Evolutionary conservation across 1,140 invertebrate species (phyloP).

Genomic region (Leptopilina clavipes): DNA sequence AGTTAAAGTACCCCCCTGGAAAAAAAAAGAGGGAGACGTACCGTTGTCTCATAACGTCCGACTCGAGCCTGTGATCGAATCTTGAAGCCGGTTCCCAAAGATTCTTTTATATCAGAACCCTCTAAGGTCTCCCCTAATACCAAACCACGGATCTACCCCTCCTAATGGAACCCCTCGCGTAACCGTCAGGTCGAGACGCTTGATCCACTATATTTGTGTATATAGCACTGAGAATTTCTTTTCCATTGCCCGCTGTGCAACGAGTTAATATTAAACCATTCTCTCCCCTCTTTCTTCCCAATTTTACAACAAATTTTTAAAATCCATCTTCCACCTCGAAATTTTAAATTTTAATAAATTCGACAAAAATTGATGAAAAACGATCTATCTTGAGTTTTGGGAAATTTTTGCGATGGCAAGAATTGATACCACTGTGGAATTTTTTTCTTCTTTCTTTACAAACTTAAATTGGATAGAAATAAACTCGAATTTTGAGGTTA

Average conservation of each 20-base stretch:
- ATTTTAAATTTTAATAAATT: background rate
- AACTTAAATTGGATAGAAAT: too few relatives aligned
- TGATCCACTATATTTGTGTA: background rate
- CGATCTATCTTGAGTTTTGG: background rate
- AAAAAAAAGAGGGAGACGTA: conserved; percentile 43
- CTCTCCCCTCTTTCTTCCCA: too few relatives aligned
- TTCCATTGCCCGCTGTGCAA: background rate
- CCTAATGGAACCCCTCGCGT: conserved; percentile 47
- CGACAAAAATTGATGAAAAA: background rate
- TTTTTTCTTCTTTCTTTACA: too few relatives aligned
- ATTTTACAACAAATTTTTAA: background rate
- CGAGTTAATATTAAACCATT: conserved; percentile 14
- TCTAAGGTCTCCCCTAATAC: conserved; percentile 61
- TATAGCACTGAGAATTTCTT: conserved; percentile 15
- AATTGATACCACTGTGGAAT: background rate
- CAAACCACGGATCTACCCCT: conserved; percentile 58
- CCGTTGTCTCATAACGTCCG: conserved; percentile 51
- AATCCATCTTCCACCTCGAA: background rate
- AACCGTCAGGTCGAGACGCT: conserved; percentile 52
- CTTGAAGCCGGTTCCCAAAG: conserved; percentile 72
- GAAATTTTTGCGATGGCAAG: background rate
- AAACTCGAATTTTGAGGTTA: too few relatives aligned
- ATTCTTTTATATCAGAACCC: conserved; percentile 68
- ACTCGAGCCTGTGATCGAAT: conserved; percentile 72
- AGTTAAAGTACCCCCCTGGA: conserved; percentile 22